Evolutionary conservation across 2,113 vertebrate species (phyloP).

Genomic region (Chaetorhynchus papuensis): DNA sequence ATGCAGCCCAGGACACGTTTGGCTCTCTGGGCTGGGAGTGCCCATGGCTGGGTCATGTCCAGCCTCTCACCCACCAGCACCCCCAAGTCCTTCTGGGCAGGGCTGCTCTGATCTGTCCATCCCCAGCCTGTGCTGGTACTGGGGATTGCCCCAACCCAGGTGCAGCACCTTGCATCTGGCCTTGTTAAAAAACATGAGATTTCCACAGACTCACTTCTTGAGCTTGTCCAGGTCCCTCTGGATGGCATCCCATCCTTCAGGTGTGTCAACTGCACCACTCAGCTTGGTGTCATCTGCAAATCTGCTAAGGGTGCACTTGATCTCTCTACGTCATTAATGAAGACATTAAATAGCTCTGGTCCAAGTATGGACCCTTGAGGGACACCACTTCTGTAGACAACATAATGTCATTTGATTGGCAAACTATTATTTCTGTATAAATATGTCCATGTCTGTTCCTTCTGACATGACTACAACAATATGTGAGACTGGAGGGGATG

Average conservation of each 20-base stretch:
- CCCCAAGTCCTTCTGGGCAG: rapidly evolving
- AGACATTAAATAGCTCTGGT: neutral
- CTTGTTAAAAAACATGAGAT: neutral
- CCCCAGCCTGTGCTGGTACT: rapidly evolving
- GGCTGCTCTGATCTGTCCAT: neutral
- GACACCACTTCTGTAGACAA: neutral
- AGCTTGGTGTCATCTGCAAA: neutral
- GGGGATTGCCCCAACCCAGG: rapidly evolving
- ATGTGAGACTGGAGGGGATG: neutral
- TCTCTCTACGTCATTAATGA: neutral
- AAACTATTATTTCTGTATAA: neutral
- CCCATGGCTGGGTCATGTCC: neutral
- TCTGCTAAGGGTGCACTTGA: neutral
- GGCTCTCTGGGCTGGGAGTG: neutral
- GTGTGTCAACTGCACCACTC: neutral
- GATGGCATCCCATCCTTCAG: neutral
- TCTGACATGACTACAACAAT: neutral
- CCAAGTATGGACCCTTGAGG: rapidly evolving
- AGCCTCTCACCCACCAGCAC: neutral
- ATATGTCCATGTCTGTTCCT: neutral
- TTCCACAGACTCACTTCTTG: rapidly evolving
- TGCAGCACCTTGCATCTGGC: neutral
- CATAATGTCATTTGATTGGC: neutral
- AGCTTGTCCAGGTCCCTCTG: neutral
- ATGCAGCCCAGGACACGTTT: neutral